These are phyloP conservation scores for Tyrannus savana DNA, from an alignment of 2,113 vertebrate species.

Conservation along the genomic window DNA sequence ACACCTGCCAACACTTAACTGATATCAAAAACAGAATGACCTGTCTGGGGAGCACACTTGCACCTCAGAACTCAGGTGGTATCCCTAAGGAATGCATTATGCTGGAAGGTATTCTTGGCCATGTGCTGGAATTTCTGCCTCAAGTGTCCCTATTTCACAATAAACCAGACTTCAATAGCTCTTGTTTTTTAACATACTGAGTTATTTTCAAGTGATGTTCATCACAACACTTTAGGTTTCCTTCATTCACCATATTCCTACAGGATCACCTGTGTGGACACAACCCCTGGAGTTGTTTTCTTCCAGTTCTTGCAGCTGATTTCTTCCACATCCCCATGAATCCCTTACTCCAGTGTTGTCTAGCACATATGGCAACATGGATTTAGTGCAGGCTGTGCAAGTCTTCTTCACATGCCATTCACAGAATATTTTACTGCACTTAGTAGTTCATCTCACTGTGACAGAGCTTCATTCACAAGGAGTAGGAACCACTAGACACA, in stretches of 20 bases:
- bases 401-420: neutral
- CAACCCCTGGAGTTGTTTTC: neutral
- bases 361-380: neutral
- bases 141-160: neutral
- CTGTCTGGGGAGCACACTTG: neutral
- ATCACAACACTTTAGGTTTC: neutral
- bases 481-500: rapidly evolving
- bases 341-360: neutral
- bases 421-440: neutral
- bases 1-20: neutral
- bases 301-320: neutral
- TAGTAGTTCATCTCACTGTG: neutral
- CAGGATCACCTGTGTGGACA: neutral
- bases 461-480: neutral
- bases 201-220: neutral
- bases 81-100: neutral
- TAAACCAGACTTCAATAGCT: neutral
- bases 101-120: neutral
- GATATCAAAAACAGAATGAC: neutral
- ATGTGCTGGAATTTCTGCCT: neutral
- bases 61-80: neutral
- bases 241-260: neutral
- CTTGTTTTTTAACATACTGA: neutral
- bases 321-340: neutral
- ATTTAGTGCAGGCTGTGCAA: neutral